Base-by-base conservation (phyloP, 23 tunicate species). In the Corella eumyota region DNA sequence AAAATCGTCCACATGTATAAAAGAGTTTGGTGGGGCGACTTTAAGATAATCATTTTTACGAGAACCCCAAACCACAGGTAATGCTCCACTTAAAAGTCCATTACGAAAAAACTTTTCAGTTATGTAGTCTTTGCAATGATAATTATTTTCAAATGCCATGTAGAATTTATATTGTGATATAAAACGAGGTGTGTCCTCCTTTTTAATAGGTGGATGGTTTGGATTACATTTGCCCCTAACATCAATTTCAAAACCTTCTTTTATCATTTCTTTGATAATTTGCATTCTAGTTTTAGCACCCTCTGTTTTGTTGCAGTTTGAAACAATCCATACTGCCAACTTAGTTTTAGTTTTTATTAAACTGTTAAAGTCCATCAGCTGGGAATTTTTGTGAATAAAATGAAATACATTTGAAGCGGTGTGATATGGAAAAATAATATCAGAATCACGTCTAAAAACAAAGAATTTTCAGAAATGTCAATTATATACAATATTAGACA, bases 291-390 rank as follows among this genome's bases (percentile, higher is more conserved):
- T n/a, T n/a, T n/a, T n/a, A n/a, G n/a, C n/a, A n/a, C n/a, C n/a
- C n/a, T n/a, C n/a, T n/a, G n/a, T 40, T 15, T 15, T 15, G 48
- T 40, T 9, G 48, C 57, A 51, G 23, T 51, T 51, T 6, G 57
- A 51, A 6, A 51, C 57, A 25, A 51, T 27, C 57, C 57, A 51
- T 7, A 51, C 23, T 27, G 57, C 57, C 23, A 51, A 51, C 57
- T 51, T n/a, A n/a, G n/a, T n/a, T n/a, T n/a, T n/a, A n/a, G n/a
- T n/a, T n/a, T n/a, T n/a, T n/a, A n/a, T n/a, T n/a, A n/a, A n/a
- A n/a, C n/a, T n/a, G n/a, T n/a, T n/a, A n/a, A n/a, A n/a, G n/a
- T n/a, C n/a, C n/a, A n/a, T n/a, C n/a, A n/a, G n/a, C n/a, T n/a
- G n/a, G n/a, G n/a, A n/a, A n/a, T n/a, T n/a, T n/a, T n/a, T n/a